phyloP scores from a whole-genome alignment of 2,888 invertebrate species.

The Heliconius charithonia region DNA sequence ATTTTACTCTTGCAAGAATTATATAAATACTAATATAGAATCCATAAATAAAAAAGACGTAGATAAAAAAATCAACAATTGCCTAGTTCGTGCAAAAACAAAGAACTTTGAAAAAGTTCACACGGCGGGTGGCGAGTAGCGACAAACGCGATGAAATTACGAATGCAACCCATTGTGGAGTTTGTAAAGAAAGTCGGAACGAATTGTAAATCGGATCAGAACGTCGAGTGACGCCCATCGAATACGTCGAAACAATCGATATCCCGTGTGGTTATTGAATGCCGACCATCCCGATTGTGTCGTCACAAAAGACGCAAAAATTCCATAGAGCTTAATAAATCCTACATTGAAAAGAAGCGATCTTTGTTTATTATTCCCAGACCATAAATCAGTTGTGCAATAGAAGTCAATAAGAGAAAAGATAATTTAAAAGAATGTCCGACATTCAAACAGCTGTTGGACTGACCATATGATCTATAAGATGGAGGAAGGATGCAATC shows the following conservation, averaged over 20 bases:
- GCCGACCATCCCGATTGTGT: constrained; percentile 70
- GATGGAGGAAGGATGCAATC: constrained; percentile 9
- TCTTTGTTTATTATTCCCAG: constrained; percentile 60
- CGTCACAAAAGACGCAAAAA: constrained; percentile 76
- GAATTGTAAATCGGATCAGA: constrained; percentile 79
- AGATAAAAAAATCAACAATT: constrained; percentile 31
- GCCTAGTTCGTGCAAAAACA: constrained; percentile 42
- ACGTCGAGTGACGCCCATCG: constrained; percentile 73
- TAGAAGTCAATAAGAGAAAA: constrained; percentile 62
- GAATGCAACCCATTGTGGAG: constrained; percentile 62
- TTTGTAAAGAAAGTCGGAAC: constrained; percentile 76
- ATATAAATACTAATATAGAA: not conserved
- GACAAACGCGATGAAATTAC: constrained; percentile 56
- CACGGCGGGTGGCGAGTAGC: constrained; percentile 68
- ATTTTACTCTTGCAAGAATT: not conserved
- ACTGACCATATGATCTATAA: constrained; percentile 46
- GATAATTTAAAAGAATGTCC: constrained; percentile 54
- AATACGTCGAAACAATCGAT: constrained; percentile 74
- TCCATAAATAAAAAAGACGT: not conserved
- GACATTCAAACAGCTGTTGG: constrained; percentile 60
- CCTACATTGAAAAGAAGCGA: constrained; percentile 68
- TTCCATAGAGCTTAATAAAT: constrained; percentile 67
- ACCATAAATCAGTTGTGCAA: constrained; percentile 75
- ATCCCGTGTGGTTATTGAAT: constrained; percentile 65
- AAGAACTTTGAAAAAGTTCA: constrained; percentile 51